Evolutionary conservation across 2,797 vertebrate genomes (phyloP), one percentile per base, ranked within the genome.

Genomic region (Muscicapa striata): DNA sequence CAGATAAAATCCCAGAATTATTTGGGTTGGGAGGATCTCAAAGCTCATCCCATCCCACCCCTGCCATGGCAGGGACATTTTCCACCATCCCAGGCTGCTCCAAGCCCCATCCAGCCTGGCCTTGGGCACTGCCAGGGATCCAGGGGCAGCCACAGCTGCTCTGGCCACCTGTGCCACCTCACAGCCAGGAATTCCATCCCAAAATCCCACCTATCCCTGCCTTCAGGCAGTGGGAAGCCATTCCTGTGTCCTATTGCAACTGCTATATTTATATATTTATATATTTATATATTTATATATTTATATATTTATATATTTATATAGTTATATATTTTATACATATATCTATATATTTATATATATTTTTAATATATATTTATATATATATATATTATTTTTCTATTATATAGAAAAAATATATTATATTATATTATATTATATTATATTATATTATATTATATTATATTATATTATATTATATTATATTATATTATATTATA

Each of bases 41-140:
- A 13, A 45, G 15, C 15, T 1, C 18, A 32, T 43, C 52, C 26
- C 0, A 2, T 66, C 0, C 36, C 43, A 14, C 4, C 43, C 19
- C 24, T 46, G 29, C 29, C 29, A 7, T 4, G 38, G 8, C 68
- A 73, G 34, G 59, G 34, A 64, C 49, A 30, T 7, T 11, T 84
- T 0, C 38, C 52, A 18, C 12, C 4, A 0, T 36, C 18, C 52
- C 82, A 66, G 30, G 36, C 0, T 26, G 17, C 21, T 49, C 68
- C 79, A 3, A 38, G 9, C 7, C 9, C 26, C 0, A 0, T 15
- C 48, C 48, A 72, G 0, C 10, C 59, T 49, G 59, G 5, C 20
- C 30, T 48, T 7, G 69, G 59, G 0, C 51, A 49, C 13, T 74
- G 0, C 26, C 61, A 57, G 51, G 51, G 51, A 48, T 64, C 12